Conservation (phyloP, 2,113 vertebrate species). For the Diadophis punctatus region DNA sequence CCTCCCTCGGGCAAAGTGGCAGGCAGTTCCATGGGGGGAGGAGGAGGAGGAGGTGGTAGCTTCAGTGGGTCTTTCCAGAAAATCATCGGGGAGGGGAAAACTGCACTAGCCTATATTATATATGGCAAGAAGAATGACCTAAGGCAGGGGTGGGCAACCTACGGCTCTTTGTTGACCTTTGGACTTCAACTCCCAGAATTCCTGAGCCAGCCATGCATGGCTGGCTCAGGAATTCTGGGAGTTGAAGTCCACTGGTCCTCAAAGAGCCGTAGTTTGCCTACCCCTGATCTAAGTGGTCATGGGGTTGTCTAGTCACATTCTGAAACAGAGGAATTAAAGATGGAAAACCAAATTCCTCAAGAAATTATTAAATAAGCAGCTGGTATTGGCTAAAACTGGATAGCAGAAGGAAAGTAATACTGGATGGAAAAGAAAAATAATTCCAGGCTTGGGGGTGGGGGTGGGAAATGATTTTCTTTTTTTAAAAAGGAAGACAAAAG, state of each 20-base stretch:
- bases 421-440: neutral
- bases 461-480: neutral
- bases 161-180: too few species aligned
- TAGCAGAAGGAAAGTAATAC: neutral
- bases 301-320: neutral
- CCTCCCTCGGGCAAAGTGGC: too few species aligned
- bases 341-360: neutral
- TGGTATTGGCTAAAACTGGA: neutral
- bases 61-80: too few species aligned
- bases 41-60: too few species aligned
- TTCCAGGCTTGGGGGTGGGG: neutral
- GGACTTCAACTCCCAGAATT: too few species aligned
- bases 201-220: too few species aligned
- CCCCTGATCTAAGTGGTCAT: neutral
- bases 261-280: too few species aligned
- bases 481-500: neutral
- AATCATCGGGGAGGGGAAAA: neutral
- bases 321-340: neutral
- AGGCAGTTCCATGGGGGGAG: too few species aligned
- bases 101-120: neutral
- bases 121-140: neutral
- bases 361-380: neutral
- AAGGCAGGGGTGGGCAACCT: too few species aligned
- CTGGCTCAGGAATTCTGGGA: too few species aligned
- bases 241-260: too few species aligned